phyloP scores from a whole-genome alignment of 2,113 vertebrate genomes.

The Atherinomorus stipes region DNA sequence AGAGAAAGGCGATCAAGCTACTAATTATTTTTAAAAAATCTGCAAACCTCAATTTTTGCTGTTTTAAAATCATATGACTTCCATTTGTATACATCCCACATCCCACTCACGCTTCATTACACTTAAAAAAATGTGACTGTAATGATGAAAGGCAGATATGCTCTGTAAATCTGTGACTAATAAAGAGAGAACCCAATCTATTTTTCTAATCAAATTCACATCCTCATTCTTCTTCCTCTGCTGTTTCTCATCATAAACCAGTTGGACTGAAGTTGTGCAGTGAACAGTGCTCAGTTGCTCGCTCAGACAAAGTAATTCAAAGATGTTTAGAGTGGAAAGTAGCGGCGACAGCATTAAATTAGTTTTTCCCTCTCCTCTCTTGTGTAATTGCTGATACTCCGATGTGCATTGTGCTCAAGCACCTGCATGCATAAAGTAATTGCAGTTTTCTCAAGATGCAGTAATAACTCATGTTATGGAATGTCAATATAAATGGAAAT shows the following conservation, averaged over 20 bases:
- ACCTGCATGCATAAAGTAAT: constrained; percentile 27
- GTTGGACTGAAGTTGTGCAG: constrained; percentile 22
- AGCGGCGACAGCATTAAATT: constrained; percentile 27
- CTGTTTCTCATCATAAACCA: constrained; percentile 21
- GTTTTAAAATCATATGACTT: background rate
- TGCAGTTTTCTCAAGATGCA: constrained; percentile 13
- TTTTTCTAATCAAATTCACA: constrained; percentile 25
- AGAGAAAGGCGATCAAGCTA: background rate
- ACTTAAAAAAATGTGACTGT: constrained; percentile 5
- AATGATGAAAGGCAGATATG: constrained; percentile 8
- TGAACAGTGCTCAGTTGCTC: constrained; percentile 35
- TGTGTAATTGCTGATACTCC: constrained; percentile 27
- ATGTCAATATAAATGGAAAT: constrained; percentile 25
- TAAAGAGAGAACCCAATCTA: constrained; percentile 21
- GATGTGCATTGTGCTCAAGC: constrained; percentile 26
- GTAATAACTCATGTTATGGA: constrained; percentile 24
- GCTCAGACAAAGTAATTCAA: constrained; percentile 27
- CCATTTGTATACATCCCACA: background rate
- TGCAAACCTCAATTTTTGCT: background rate
- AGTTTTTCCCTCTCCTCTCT: constrained; percentile 4
- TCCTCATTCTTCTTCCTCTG: background rate
- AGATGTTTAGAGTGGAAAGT: constrained; percentile 25
- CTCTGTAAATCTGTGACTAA: constrained; percentile 12
- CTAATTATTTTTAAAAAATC: background rate
- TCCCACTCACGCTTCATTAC: background rate